Evolutionary conservation across 2,888 invertebrate species (phyloP), one percentile per base, ranked within the genome.

Genomic region (Merodon equestris): DNA sequence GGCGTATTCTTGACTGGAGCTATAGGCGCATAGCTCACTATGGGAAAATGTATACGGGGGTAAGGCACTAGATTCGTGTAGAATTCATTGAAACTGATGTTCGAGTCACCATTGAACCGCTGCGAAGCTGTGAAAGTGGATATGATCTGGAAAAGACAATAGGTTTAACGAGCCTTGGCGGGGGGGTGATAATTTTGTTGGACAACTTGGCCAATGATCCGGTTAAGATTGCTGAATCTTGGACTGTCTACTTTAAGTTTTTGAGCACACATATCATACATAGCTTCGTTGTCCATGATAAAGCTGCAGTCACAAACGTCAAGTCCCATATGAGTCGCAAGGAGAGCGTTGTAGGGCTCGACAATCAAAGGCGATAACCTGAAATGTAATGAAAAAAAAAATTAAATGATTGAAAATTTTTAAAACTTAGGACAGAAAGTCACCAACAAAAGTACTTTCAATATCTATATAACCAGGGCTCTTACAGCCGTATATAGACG

Each of bases 151-250:
- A 15, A 19, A 63, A 15, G 14, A 63, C 40, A 36, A n/a, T n/a
- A n/a, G n/a, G n/a, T n/a, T n/a, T n/a, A n/a, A n/a, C n/a, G n/a
- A n/a, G n/a, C n/a, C n/a, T n/a, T n/a, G n/a, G n/a, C n/a, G n/a
- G n/a, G n/a, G n/a, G n/a, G n/a, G n/a, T n/a, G n/a, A n/a, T n/a
- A n/a, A n/a, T n/a, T n/a, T n/a, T 1, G 7, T 19, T 4, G 7
- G 27, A 7, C 7, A 7, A 83, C 83, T 71, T 87, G 86, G 0
- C 83, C 85, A 85, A 93, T 92, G 15, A 88, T 83, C 57, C 96
- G 91, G 86, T 97, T 97, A 27, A 97, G 90, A 89, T 97, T 96
- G 1, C 94, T 95, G 84, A 96, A 97, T 0, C 95, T 95, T 10
- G 96, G 96, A 47, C 94, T 90, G 3, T 92, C 91, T 1, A 95